These are phyloP conservation scores for Perithous albicinctus DNA, from an alignment of 2,888 invertebrate species.

Conservation along the genomic window DNA sequence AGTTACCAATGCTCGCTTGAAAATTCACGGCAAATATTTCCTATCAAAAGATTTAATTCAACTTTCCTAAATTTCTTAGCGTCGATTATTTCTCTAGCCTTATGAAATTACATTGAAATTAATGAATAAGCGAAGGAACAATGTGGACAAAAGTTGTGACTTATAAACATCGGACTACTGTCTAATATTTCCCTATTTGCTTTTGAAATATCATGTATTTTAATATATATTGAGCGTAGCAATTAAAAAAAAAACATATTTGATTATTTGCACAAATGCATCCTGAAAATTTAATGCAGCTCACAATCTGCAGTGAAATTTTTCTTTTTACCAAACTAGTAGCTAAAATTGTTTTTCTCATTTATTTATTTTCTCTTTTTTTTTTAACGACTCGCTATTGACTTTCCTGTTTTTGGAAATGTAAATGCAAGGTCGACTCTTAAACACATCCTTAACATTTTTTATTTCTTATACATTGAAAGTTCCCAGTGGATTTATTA, in stretches of 20 bases:
- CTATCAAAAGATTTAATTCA: not conserved
- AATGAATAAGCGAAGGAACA: constrained; percentile 5
- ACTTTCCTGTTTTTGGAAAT: constrained; percentile 15
- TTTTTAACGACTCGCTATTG: constrained; percentile 7
- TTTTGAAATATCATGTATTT: not conserved
- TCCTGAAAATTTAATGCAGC: constrained; percentile 9
- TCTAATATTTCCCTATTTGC: not conserved
- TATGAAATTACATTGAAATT: not conserved
- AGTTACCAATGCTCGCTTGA: not conserved
- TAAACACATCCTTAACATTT: not conserved
- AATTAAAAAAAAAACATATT: constrained; percentile 22
- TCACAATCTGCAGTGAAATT: not conserved
- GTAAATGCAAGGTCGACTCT: constrained; percentile 25
- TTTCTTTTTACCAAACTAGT: not conserved
- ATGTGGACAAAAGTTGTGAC: not conserved
- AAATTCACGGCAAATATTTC: not conserved
- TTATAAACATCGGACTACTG: not conserved
- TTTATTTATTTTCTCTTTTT: not conserved
- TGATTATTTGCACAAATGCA: constrained; percentile 53
- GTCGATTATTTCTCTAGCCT: not conserved
- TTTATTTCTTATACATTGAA: not conserved
- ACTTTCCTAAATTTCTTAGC: not conserved
- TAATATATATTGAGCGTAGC: constrained; percentile 18
- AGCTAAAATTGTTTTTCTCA: not conserved
- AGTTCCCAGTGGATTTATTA: not conserved